Conservation (phyloP, 23 tunicate genomes). For the Diplosoma virens region DNA sequence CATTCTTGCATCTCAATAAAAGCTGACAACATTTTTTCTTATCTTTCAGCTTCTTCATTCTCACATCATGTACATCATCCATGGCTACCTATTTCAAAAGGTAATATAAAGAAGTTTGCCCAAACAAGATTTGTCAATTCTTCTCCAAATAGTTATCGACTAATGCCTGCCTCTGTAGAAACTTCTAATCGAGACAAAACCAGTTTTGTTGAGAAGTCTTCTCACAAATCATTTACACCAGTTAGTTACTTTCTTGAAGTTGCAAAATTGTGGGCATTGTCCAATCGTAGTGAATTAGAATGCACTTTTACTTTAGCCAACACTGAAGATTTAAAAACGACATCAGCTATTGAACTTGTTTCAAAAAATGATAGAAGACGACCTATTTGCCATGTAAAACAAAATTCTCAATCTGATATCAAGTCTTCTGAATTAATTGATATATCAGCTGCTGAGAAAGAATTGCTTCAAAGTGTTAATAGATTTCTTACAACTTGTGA, state of each 20-base stretch:
- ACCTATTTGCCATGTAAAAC: constrained; percentile 55
- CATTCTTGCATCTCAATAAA: neutral
- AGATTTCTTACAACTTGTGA: constrained; percentile 54
- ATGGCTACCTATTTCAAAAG: constrained; percentile 77
- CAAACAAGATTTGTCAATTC: constrained; percentile 86
- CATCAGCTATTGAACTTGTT: neutral
- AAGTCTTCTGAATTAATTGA: neutral
- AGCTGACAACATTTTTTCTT: no score
- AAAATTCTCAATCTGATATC: neutral
- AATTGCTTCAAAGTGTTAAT: constrained; percentile 47
- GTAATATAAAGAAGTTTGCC: constrained; percentile 69
- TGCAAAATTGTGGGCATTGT: constrained; percentile 78
- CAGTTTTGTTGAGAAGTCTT: constrained; percentile 96
- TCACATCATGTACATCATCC: constrained; percentile 7
- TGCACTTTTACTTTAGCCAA: constrained; percentile 78
- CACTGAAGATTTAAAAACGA: constrained; percentile 24
- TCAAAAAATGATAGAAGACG: constrained; percentile 4
- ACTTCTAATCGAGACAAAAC: constrained; percentile 67
- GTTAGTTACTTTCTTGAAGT: constrained; percentile 80
- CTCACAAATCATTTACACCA: constrained; percentile 63
- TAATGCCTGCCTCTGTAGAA: constrained; percentile 91
- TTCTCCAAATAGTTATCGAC: constrained; percentile 86
- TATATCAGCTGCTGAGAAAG: constrained; percentile 40
- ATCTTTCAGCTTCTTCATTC: neutral
- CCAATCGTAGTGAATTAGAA: constrained; percentile 90